A percentile compares a stretch with the other conserved stretches of the same genome.
These are phyloP conservation scores for Albula glossodonta DNA, from an alignment of 2,113 vertebrate genomes.

Conservation along the genomic window DNA sequence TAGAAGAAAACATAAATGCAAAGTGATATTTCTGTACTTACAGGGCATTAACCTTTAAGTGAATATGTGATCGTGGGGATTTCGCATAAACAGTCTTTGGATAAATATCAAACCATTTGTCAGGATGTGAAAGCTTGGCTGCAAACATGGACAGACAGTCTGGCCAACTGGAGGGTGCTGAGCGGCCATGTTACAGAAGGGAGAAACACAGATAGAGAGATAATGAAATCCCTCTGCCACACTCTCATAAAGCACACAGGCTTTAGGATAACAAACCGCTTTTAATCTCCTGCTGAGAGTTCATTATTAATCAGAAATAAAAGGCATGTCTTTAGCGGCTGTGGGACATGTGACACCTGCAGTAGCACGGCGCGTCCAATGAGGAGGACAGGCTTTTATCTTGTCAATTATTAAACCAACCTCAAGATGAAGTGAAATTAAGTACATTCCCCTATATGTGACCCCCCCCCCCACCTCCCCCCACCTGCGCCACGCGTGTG, in stretches of 20 bases:
- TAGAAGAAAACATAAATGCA: neutral
- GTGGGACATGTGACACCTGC: neutral
- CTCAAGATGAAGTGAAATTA: too few relatives aligned
- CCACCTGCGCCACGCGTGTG: too few relatives aligned
- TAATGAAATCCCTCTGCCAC: neutral
- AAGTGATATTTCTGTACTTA: neutral
- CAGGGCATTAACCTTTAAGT: neutral
- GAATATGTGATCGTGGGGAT: neutral
- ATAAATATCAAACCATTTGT: slow-evolving; percentile 5
- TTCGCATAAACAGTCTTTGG: neutral
- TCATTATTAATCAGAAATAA: neutral
- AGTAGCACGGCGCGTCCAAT: neutral
- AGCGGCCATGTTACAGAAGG: neutral
- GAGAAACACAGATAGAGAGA: neutral
- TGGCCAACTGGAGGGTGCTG: neutral
- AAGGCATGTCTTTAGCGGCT: neutral
- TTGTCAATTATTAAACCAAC: neutral
- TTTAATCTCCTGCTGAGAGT: neutral
- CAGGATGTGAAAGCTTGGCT: neutral
- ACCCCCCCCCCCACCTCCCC: too few relatives aligned
- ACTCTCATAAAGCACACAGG: neutral
- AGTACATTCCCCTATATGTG: too few relatives aligned
- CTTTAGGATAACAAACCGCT: neutral
- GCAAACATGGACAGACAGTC: neutral
- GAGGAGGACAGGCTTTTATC: neutral